Percentiles rank a stretch among this genome's conserved stretches.
Evolutionary conservation across 2,113 vertebrate genomes (phyloP).

Genomic region (Crotalus horridus): DNA sequence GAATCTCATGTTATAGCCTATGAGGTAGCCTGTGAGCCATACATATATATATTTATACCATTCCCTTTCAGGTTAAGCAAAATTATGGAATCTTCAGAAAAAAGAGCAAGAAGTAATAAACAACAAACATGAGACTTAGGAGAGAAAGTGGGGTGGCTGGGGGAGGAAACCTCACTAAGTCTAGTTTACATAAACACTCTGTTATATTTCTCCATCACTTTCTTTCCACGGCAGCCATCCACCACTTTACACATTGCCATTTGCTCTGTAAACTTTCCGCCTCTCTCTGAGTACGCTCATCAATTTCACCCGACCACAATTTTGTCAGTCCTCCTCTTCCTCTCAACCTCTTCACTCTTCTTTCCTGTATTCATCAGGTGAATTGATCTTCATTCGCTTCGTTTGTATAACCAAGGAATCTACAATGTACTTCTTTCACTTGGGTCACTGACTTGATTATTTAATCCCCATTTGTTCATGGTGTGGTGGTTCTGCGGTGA

Average conservation of each 20-base stretch:
- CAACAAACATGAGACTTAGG: not conserved
- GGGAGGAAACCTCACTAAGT: not conserved
- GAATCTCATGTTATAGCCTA: not conserved
- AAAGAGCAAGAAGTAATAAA: not conserved
- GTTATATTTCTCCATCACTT: not conserved
- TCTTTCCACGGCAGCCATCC: not conserved
- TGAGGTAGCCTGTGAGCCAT: not conserved
- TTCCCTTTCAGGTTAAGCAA: not conserved
- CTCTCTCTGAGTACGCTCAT: not conserved
- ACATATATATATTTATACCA: not conserved
- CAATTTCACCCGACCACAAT: not conserved
- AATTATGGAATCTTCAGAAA: not conserved
- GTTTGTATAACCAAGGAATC: not conserved
- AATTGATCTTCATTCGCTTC: not conserved
- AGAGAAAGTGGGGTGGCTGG: not conserved
- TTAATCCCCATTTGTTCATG: not conserved
- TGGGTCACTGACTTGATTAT: not conserved
- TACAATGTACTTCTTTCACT: not conserved
- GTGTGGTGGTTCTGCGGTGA: too few species aligned
- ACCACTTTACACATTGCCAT: not conserved
- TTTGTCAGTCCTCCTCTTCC: not conserved
- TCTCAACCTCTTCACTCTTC: not conserved
- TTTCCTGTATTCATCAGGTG: not conserved
- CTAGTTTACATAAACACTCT: not conserved
- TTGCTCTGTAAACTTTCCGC: not conserved